Conservation (phyloP, 2,113 vertebrate genomes). For the Pangasianodon gigas region DNA sequence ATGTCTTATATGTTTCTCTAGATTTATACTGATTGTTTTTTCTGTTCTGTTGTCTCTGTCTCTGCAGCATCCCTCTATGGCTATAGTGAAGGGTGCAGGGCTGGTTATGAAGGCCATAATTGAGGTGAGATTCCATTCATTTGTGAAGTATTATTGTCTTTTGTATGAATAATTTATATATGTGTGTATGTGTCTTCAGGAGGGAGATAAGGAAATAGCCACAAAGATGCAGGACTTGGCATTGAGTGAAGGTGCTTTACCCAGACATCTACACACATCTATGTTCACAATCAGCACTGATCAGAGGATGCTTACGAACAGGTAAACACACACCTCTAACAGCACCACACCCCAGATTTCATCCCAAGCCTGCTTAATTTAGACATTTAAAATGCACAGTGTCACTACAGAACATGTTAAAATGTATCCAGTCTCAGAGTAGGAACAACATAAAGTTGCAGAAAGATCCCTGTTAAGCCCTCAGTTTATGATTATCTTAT, state of each 20-base stretch:
- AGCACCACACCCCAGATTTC: neutral
- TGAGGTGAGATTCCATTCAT: slow-evolving; percentile 79
- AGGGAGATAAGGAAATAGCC: slow-evolving; percentile 98
- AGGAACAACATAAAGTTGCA: neutral
- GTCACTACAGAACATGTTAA: neutral
- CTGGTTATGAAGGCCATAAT: slow-evolving; percentile 99
- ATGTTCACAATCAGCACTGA: slow-evolving; percentile 88
- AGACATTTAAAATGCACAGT: neutral
- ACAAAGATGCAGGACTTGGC: slow-evolving; percentile 99
- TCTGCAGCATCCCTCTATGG: slow-evolving; percentile 95
- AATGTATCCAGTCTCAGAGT: neutral
- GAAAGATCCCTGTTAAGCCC: neutral
- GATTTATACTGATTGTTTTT: neutral
- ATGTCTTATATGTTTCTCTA: neutral
- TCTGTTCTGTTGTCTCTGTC: slow-evolving; percentile 4
- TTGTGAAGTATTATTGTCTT: neutral
- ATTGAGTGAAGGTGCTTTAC: slow-evolving; percentile 95
- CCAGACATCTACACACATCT: slow-evolving; percentile 92
- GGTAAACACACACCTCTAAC: slow-evolving; percentile 66
- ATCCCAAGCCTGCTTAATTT: neutral
- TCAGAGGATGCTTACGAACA: slow-evolving; percentile 74
- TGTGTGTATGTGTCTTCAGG: slow-evolving; percentile 67
- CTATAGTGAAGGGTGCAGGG: slow-evolving; percentile 96
- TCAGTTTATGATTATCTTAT: neutral
- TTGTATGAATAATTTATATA: neutral